Base-by-base conservation (phyloP, 2,888 invertebrate genomes). In the Lycocerus yunnanus region DNA sequence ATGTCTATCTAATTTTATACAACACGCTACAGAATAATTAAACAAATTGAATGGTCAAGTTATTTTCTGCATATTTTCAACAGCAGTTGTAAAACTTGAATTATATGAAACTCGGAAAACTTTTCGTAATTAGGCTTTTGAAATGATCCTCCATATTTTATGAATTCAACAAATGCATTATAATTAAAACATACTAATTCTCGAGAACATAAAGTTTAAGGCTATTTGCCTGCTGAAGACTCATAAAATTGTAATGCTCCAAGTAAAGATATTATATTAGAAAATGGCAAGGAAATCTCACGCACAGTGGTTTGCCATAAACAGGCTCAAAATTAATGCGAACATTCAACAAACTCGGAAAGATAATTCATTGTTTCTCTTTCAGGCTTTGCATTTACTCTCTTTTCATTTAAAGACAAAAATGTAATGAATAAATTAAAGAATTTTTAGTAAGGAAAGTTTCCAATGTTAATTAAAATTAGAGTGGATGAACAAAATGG, bases 301-400 rank as follows among this genome's bases (percentile, higher is more conserved):
- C 72, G 68, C 72, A 27, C 66, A 63, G 66, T 68, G 60, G 68
- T 66, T 60, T 72, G 72, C 72, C 24, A 72, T 72, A 72, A 67
- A 72, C 72, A 72, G 68, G 61, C 72, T 65, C 66, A 59, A 43
- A 72, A 72, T 72, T 72, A 72, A 72, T 72, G 72, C 21, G 67
- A 61, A 68, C 66, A 61, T 66, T 60, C 66, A 61, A 67, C 60
- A 58, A 68, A 59, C 72, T 61, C 60, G 59, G 43, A 60, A 72
- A 72, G 68, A 72, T 67, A 61, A 67, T 72, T 72, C 68, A 67
- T 72, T 72, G 72, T 72, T 67, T 72, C 72, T 66, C 72, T 69
- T 69, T 63, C 43, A 20, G 66, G 66, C 71, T 66, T 71, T 71
- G 65, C 65, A 66, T 71, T 71, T 71, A 71, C 66, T 71, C 71